phyloP scores from a whole-genome alignment of 2,888 invertebrate genomes.

The Boloria selene region DNA sequence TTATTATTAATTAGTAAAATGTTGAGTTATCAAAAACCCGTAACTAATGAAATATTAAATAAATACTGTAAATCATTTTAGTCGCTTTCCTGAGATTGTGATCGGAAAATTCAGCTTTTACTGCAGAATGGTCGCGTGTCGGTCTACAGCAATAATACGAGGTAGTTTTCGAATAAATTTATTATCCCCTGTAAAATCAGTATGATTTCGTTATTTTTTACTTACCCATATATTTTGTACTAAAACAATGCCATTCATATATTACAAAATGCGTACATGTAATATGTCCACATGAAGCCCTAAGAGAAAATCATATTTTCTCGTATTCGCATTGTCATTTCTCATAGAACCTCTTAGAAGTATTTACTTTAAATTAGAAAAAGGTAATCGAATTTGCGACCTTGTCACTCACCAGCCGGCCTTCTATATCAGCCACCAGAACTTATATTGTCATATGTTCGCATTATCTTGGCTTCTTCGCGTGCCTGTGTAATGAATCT shows the following conservation, averaged over 20 bases:
- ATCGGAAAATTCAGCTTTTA: constrained; percentile 24
- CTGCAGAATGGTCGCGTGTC: constrained; percentile 22
- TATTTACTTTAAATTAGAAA: neutral
- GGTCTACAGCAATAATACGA: neutral
- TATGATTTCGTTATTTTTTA: neutral
- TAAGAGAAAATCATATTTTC: no score
- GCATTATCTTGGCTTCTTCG: constrained; percentile 19
- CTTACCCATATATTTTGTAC: neutral
- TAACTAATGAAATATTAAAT: constrained; percentile 25
- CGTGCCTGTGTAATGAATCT: constrained; percentile 17
- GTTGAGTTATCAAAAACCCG: constrained; percentile 15
- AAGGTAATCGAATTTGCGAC: neutral
- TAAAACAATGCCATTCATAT: neutral
- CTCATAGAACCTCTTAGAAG: neutral
- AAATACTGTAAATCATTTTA: constrained; percentile 25
- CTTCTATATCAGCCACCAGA: constrained; percentile 6
- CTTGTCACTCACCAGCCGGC: constrained; percentile 14
- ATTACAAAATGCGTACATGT: no score
- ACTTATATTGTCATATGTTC: constrained; percentile 17
- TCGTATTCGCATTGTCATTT: no score
- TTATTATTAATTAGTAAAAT: neutral
- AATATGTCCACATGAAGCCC: no score
- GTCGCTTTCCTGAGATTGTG: constrained; percentile 19
- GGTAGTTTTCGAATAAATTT: constrained; percentile 5
- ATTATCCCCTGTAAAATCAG: neutral